Evolutionary conservation across 2,113 vertebrate genomes (phyloP).

Genomic region (Pygoscelis adeliae): DNA sequence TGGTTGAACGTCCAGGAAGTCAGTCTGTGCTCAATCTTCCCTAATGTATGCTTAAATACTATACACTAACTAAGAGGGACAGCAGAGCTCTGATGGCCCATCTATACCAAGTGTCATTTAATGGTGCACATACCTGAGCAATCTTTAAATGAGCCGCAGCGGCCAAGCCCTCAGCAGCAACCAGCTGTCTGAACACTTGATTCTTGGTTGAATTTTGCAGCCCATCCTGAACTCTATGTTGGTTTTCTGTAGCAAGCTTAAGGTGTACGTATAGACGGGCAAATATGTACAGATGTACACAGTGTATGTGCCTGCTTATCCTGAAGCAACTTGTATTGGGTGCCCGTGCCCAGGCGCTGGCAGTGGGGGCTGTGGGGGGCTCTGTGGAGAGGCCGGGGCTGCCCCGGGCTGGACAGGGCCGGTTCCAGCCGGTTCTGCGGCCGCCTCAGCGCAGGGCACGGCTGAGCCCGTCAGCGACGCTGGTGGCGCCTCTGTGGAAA

Average conservation of each 20-base stretch:
- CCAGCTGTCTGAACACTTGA: neutral
- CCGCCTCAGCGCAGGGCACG: neutral
- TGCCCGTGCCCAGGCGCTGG: accelerated
- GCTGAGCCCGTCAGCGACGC: neutral
- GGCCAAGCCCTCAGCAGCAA: neutral
- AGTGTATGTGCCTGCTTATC: accelerated
- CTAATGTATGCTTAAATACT: neutral
- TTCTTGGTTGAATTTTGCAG: neutral
- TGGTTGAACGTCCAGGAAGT: neutral
- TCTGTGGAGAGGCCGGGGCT: neutral
- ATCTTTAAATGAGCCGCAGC: neutral
- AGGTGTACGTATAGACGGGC: neutral
- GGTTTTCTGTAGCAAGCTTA: neutral
- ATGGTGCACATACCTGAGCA: neutral
- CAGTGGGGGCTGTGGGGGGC: accelerated
- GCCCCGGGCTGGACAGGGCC: neutral
- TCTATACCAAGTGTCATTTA: neutral
- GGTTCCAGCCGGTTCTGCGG: neutral
- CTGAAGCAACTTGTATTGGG: neutral
- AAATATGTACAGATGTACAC: accelerated
- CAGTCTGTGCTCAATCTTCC: neutral
- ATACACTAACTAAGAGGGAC: neutral
- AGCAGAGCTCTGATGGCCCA: neutral
- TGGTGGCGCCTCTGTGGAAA: neutral
- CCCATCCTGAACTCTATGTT: too few species aligned